phyloP scores from a whole-genome alignment of 1,140 invertebrate species.

The Pseudomyrmex concolor region DNA sequence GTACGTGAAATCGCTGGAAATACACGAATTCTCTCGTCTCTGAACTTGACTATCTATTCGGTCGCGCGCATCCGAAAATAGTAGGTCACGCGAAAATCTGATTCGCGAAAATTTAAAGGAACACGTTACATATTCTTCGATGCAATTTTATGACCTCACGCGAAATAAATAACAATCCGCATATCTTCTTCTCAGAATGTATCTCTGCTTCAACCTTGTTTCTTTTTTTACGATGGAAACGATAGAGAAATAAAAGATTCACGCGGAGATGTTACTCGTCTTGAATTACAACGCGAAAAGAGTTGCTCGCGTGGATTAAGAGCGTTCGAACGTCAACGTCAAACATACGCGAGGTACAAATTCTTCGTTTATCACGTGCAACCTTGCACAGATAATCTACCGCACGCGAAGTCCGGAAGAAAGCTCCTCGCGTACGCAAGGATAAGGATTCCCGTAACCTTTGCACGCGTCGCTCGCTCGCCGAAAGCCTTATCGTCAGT shows the following conservation, averaged over 20 bases:
- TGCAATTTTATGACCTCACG: background rate
- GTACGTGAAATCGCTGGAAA: background rate
- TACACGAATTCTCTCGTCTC: background rate
- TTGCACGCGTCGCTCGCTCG: slow-evolving; percentile 16
- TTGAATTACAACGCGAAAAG: background rate
- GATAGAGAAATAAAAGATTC: background rate
- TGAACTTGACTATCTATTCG: background rate
- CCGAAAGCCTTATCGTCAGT: slow-evolving; percentile 37
- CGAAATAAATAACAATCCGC: background rate
- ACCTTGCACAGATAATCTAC: slow-evolving; percentile 6
- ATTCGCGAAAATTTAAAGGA: slow-evolving; percentile 1
- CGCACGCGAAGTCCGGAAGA: slow-evolving; percentile 28
- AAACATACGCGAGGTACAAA: slow-evolving; percentile 36
- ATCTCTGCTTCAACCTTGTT: background rate
- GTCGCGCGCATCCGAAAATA: background rate
- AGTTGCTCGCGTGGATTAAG: background rate
- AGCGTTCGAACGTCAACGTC: background rate
- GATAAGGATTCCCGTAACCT: slow-evolving; percentile 13
- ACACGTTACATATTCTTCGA: background rate
- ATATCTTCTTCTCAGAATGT: slow-evolving; percentile 13
- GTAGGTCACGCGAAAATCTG: slow-evolving; percentile 2
- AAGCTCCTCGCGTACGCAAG: background rate
- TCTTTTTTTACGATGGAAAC: background rate
- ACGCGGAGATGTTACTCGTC: background rate
- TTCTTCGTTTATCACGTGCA: background rate